Conservation (phyloP, 2,888 invertebrate genomes). For the Masnerella sp. region DNA sequence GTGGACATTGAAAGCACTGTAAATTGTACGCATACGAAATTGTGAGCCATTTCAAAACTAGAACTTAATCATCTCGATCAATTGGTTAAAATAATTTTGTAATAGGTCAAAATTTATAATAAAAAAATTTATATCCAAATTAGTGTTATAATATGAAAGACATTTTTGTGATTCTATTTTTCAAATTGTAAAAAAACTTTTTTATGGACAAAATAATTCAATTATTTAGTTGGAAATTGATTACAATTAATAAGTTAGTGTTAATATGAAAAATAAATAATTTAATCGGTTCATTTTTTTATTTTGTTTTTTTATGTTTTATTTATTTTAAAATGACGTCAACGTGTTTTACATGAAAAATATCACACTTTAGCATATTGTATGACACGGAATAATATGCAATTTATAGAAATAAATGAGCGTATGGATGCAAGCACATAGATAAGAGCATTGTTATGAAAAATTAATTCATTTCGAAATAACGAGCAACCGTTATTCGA, state of each 20-base stretch:
- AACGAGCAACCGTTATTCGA: conserved; percentile 30
- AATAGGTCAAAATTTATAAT: conserved; percentile 22
- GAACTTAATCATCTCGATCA: conserved; percentile 40
- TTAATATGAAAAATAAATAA: too few relatives aligned
- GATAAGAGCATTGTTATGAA: conserved; percentile 39
- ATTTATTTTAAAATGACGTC: too few relatives aligned
- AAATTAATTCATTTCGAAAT: conserved; percentile 39
- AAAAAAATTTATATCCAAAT: conserved; percentile 5
- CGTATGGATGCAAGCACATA: not conserved
- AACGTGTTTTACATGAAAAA: too few relatives aligned
- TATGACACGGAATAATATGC: not conserved
- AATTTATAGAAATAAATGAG: too few relatives aligned
- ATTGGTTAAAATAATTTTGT: conserved; percentile 34
- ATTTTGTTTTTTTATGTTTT: too few relatives aligned
- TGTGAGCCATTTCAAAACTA: conserved; percentile 22
- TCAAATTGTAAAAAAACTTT: too few relatives aligned
- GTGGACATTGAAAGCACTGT: conserved; percentile 40
- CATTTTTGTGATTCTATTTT: too few relatives aligned
- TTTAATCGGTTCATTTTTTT: too few relatives aligned
- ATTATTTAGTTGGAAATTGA: too few relatives aligned
- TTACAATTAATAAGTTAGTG: too few relatives aligned
- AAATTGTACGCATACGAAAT: conserved; percentile 20
- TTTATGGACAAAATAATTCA: too few relatives aligned
- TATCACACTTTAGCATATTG: not conserved
- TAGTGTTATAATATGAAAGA: not conserved